Evolutionary conservation across 2,797 vertebrate genomes (phyloP).

Genomic region (Sebastolobus alascanus): DNA sequence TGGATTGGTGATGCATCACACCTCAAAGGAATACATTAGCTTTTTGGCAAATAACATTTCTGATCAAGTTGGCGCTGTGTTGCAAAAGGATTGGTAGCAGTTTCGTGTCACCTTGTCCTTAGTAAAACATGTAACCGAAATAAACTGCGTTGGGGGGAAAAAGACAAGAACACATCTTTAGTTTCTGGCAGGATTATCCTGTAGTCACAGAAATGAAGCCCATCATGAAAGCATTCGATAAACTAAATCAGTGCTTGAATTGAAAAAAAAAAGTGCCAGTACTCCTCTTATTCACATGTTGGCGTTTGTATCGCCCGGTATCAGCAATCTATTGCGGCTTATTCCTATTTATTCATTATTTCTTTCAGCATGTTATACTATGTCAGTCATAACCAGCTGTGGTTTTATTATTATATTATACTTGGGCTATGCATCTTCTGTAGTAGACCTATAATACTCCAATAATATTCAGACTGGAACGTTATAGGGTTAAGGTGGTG

Average conservation of each 20-base stretch:
- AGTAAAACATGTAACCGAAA: neutral
- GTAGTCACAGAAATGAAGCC: neutral
- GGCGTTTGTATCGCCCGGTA: no score
- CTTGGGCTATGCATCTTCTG: no score
- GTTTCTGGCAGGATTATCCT: neutral
- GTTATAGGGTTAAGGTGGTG: no score
- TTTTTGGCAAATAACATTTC: conserved; percentile 20
- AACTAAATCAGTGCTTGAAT: neutral
- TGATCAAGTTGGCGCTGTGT: conserved; percentile 12
- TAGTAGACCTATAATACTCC: no score
- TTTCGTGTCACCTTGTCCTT: neutral
- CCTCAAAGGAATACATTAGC: conserved; percentile 34
- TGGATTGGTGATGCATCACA: conserved; percentile 24
- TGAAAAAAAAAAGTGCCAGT: neutral
- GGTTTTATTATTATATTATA: no score
- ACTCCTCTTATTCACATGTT: neutral
- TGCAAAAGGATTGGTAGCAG: conserved; percentile 15
- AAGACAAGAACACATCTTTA: neutral
- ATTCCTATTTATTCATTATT: no score
- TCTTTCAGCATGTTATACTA: no score
- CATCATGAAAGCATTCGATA: neutral
- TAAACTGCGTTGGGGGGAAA: neutral
- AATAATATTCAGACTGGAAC: no score
- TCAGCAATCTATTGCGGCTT: no score
- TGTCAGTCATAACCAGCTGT: no score